Evolutionary conservation across 2,113 vertebrate species (phyloP).

Genomic region (Mirza zaza): DNA sequence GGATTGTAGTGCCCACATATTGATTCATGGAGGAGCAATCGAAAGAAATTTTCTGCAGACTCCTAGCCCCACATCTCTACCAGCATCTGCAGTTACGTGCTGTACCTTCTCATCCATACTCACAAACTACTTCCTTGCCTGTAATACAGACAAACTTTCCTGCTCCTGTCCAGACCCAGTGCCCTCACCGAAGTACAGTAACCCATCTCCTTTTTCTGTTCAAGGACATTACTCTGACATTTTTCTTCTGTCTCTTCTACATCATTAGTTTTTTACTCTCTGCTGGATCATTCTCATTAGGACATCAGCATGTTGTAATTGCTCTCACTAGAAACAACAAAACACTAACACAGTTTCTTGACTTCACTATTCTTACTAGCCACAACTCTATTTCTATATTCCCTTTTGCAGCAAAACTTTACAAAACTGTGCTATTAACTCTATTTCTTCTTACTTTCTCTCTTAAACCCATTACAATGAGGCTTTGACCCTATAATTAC

Average conservation of each 20-base stretch:
- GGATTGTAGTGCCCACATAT: background rate
- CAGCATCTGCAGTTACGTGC: background rate
- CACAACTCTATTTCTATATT: background rate
- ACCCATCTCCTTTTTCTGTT: background rate
- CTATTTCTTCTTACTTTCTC: background rate
- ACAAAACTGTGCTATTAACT: background rate
- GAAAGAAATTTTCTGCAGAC: background rate
- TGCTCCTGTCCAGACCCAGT: background rate
- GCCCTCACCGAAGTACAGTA: background rate
- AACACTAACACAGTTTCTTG: background rate
- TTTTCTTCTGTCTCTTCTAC: background rate
- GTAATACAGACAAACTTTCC: background rate
- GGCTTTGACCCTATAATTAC: background rate
- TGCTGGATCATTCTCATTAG: background rate
- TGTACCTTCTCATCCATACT: background rate
- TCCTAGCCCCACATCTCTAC: background rate
- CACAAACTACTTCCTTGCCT: background rate
- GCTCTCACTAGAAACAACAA: background rate
- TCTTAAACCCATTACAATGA: background rate
- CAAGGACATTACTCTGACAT: background rate
- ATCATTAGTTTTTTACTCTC: background rate
- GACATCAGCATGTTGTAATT: background rate
- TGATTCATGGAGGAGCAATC: background rate
- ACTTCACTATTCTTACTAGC: background rate
- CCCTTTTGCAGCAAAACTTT: background rate